phyloP scores from a whole-genome alignment of 2,113 vertebrate genomes.

The Mesitornis unicolor region DNA sequence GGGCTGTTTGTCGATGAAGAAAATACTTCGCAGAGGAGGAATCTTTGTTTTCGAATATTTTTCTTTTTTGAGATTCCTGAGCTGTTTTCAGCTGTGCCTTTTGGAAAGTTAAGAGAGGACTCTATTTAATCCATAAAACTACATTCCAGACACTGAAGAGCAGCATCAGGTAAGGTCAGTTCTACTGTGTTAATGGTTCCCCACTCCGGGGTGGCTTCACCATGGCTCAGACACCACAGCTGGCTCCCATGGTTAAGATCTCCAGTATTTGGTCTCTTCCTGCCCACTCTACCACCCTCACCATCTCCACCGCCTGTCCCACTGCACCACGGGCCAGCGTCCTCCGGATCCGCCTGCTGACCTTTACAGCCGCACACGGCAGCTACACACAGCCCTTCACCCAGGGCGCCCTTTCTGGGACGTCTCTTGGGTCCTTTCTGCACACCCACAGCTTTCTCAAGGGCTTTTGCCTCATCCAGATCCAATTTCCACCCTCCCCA shows the following conservation, averaged over 20 bases:
- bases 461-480: background rate
- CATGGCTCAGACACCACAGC: fast-evolving
- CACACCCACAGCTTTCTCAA: background rate
- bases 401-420: background rate
- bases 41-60: background rate
- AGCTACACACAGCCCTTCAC: background rate
- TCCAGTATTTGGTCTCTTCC: fast-evolving
- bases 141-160: background rate
- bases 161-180: background rate
- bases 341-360: background rate
- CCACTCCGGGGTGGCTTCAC: background rate
- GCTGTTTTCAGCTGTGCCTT: background rate
- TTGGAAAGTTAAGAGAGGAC: background rate
- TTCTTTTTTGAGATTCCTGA: background rate
- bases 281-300: background rate
- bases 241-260: fast-evolving
- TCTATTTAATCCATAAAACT: background rate
- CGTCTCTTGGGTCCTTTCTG: background rate
- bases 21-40: background rate
- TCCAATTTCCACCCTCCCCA: background rate
- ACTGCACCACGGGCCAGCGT: fast-evolving
- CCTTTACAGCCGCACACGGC: fast-evolving
- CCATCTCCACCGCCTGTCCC: background rate
- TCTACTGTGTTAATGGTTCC: background rate
- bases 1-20: background rate